Evolutionary conservation across 2,888 invertebrate genomes (phyloP), one percentile per base, ranked within the genome.

Genomic region (Eulithis testata): DNA sequence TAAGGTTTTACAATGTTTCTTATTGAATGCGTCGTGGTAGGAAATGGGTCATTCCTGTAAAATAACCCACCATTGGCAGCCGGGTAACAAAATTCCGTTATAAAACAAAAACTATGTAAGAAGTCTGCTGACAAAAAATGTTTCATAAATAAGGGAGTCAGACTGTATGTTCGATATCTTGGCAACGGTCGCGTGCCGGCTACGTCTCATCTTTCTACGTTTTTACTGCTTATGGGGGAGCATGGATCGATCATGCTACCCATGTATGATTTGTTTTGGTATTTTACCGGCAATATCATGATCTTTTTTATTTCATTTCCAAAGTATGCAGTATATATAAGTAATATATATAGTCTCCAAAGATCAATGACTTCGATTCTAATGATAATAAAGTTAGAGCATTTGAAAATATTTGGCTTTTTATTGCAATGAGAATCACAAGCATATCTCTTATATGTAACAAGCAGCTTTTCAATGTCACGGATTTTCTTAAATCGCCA

Each of bases 161-260:
- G 76, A 60, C 82, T 87, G 88, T 88, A 83, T 87, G 83, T 86
- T 89, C 88, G 88, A 88, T 88, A 84, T 76, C 88, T 78, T 85
- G 85, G 91, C 90, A 90, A 90, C 91, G 80, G 77, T 90, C 87
- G 91, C 91, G 91, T 90, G 90, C 77, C 73, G 70, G 70, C 74
- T 71, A 74, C 71, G 65, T 60, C 75, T 83, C 85, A 83, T 87
- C 86, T 86, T 84, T 85, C 82, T 76, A 80, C 81, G 76, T 88
- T 88, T 89, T 90, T 89, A 90, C 85, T 83, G 81, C 83, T 77
- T 74, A 69, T 76, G 72, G 74, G 75, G 75, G 81, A 80, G 77
- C 70, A 36, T 70, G 79, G 83, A 86, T 88, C 90, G 90, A 89
- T 90, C 80, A 79, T 74, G 55, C 60, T 79, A 80, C 80, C 74